These are phyloP conservation scores for Hafferia zeledoni DNA, from an alignment of 2,797 vertebrate species.

Conservation along the genomic window DNA sequence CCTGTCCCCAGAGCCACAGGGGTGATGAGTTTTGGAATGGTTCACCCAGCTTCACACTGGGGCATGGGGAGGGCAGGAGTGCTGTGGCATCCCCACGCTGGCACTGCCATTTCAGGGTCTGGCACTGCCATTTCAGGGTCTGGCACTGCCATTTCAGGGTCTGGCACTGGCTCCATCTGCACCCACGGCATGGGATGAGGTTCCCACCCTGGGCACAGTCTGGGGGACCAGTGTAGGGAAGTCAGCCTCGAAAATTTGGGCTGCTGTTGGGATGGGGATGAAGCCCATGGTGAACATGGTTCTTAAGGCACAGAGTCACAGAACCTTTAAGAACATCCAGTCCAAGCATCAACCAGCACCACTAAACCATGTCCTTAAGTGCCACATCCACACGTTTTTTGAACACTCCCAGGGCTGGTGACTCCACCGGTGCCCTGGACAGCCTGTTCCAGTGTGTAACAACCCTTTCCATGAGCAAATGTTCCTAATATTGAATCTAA, in stretches of 20 bases:
- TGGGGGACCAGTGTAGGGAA: neutral
- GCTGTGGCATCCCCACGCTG: accelerated
- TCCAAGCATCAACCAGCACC: neutral
- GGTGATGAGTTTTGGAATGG: neutral
- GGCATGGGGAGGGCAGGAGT: accelerated
- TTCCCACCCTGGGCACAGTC: neutral
- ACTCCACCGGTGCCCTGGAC: neutral
- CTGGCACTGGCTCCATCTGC: neutral
- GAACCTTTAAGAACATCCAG: neutral
- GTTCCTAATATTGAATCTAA: accelerated
- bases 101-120: accelerated
- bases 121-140: accelerated
- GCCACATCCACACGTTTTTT: accelerated
- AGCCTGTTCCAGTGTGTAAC: neutral
- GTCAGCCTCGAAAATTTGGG: accelerated
- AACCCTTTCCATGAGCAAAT: accelerated
- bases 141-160: neutral
- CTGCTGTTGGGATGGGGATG: accelerated
- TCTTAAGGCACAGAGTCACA: accelerated
- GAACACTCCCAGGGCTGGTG: neutral
- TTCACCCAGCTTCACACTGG: accelerated
- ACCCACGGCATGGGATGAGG: accelerated
- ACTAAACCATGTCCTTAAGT: neutral
- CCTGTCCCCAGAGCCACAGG: neutral
- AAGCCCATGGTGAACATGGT: accelerated